Conservation (phyloP, 2,888 invertebrate species). For the Dusona sp. region DNA sequence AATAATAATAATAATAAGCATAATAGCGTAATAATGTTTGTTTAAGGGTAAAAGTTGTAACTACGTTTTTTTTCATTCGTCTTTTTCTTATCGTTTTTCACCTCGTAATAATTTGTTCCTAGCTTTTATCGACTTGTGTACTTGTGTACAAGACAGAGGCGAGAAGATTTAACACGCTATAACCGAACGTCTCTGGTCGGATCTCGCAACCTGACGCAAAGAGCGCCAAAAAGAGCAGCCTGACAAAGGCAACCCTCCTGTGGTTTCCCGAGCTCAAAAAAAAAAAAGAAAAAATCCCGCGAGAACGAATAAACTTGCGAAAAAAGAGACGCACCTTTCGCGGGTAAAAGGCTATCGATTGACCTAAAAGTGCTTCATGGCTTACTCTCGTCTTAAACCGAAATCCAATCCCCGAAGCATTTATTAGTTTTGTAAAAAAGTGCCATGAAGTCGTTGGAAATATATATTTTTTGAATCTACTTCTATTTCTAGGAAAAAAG, state of each 20-base stretch:
- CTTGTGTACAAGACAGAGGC: conserved; percentile 21
- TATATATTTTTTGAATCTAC: background rate
- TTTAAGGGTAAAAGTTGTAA: background rate
- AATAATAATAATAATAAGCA: background rate
- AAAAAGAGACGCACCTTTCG: conserved; percentile 70
- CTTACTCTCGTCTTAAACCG: conserved; percentile 60
- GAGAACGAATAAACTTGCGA: conserved; percentile 67
- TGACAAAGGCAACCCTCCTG: conserved; percentile 73
- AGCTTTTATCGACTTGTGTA: conserved; percentile 41
- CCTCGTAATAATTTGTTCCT: conserved; percentile 24
- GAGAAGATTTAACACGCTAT: conserved; percentile 58
- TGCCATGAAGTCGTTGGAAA: background rate
- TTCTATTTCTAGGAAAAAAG: background rate
- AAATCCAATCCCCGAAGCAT: conserved; percentile 34
- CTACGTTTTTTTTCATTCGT: background rate
- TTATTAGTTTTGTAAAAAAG: conserved; percentile 53
- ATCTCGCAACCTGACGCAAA: conserved; percentile 44
- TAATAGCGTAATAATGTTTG: background rate
- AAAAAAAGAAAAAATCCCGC: conserved; percentile 67
- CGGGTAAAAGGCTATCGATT: conserved; percentile 78
- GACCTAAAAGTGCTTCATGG: conserved; percentile 68
- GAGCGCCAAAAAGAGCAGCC: conserved; percentile 74
- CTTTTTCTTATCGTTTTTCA: background rate
- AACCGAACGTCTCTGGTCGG: conserved; percentile 37
- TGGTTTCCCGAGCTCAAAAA: conserved; percentile 68